phyloP scores from a whole-genome alignment of 2,113 vertebrate genomes.

The Dolichotis patagonum region DNA sequence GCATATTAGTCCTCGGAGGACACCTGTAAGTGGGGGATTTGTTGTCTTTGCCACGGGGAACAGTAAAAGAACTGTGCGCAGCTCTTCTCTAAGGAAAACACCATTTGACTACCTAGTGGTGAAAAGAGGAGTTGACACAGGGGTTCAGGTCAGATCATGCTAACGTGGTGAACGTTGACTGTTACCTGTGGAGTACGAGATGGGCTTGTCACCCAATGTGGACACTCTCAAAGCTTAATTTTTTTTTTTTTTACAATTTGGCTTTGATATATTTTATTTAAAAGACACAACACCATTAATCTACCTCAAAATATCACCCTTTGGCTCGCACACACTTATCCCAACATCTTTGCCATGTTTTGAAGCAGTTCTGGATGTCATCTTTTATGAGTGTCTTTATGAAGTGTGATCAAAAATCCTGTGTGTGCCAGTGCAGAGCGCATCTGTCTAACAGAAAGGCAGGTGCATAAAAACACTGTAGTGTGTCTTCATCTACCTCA shows the following conservation, averaged over 20 bases:
- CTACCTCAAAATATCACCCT: not conserved
- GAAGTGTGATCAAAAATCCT: not conserved
- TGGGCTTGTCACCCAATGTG: not conserved
- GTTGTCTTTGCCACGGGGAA: not conserved
- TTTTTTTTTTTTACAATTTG: not conserved
- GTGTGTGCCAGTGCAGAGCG: not conserved
- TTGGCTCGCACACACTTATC: not conserved
- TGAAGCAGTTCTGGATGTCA: not conserved
- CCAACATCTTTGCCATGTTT: not conserved
- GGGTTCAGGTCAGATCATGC: not conserved
- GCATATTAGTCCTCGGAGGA: not conserved
- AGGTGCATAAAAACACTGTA: not conserved
- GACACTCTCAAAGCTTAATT: not conserved
- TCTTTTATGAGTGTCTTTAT: not conserved
- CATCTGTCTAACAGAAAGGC: not conserved
- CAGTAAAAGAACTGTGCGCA: fast-evolving
- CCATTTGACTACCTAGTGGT: not conserved
- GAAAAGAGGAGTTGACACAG: not conserved
- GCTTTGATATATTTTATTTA: not conserved
- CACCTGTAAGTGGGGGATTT: not conserved
- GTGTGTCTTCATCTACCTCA: not conserved
- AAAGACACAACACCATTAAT: not conserved
- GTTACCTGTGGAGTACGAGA: not conserved
- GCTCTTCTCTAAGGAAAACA: not conserved
- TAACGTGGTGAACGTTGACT: not conserved